Evolutionary conservation across 2,888 invertebrate species (phyloP).

Genomic region (Lithodes maja): DNA sequence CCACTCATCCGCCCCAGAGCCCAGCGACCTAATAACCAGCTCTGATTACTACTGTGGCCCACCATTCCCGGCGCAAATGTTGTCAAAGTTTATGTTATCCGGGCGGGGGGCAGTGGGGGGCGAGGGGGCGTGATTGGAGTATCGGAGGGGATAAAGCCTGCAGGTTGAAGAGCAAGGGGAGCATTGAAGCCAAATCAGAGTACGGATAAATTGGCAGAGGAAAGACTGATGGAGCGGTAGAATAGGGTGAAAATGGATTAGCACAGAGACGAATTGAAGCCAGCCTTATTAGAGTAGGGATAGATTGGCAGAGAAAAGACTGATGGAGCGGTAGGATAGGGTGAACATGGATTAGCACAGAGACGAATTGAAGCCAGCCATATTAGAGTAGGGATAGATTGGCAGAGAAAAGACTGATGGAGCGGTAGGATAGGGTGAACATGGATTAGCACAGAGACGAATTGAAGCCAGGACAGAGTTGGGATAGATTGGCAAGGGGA

Average conservation of each 20-base stretch:
- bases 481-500: neutral
- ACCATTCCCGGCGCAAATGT: constrained; percentile 36
- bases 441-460: neutral
- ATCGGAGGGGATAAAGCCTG: neutral
- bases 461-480: too few relatives aligned
- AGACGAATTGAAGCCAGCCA: neutral
- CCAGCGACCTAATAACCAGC: constrained; percentile 32
- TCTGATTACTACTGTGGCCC: constrained; percentile 32
- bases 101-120: neutral
- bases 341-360: neutral
- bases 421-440: neutral
- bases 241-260: neutral
- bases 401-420: too few relatives aligned
- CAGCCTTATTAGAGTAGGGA: too few relatives aligned
- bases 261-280: neutral
- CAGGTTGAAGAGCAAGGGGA: neutral
- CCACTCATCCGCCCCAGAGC: neutral
- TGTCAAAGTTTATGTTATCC: constrained; percentile 31
- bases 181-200: neutral
- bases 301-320: too few relatives aligned
- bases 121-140: neutral
- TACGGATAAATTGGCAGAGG: neutral
- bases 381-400: too few relatives aligned
- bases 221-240: too few relatives aligned
- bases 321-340: neutral